Evolutionary conservation across 1,140 invertebrate genomes (phyloP), one percentile per base, ranked within the genome.

Genomic region (Pentalonia nigronervosa): DNA sequence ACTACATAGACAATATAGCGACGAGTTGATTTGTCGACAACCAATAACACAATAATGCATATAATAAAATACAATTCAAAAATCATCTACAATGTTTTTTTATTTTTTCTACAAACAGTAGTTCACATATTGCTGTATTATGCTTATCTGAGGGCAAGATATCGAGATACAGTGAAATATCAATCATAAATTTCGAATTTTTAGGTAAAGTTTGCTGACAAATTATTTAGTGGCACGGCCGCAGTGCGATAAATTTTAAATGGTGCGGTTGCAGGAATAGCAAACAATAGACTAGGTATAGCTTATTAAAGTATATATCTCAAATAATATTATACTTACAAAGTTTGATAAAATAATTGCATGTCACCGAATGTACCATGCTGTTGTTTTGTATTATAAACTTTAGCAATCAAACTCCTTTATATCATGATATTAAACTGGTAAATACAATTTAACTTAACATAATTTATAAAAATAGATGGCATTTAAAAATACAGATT

Each of bases 271-370:
- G 30, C n/a, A 20, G 14, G n/a, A 76, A 76, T 76, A 76, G 17
- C 60, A 76, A 76, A 76, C 60, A 53, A 53, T 53, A 53, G 7
- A 53, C 6, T 21, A 20, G 30, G 50, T n/a, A n/a, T 53, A 17
- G 60, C n/a, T 76, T 76, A 76, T 76, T 76, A 76, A 76, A 76
- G n/a, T 86, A 47, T 86, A 25, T 86, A 21, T 47, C 84, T 47
- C 84, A 47, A 48, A 47, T 47, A 86, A 86, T 41, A 41, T 86
- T 45, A 48, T 86, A 47, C 30, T 86, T 47, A 25, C 25, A 86
- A 86, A 86, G 84, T 86, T 50, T 87, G 86, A 87, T 48, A 87
- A 48, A 87, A 34, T 50, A 87, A 48, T 87, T 87, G 45, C 6
- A 48, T 7, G 14, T 87, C 47, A n/a, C 86, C 17, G 30, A 48